phyloP scores from a whole-genome alignment of 2,113 vertebrate genomes.

The Pelvicachromis taeniatus region DNA sequence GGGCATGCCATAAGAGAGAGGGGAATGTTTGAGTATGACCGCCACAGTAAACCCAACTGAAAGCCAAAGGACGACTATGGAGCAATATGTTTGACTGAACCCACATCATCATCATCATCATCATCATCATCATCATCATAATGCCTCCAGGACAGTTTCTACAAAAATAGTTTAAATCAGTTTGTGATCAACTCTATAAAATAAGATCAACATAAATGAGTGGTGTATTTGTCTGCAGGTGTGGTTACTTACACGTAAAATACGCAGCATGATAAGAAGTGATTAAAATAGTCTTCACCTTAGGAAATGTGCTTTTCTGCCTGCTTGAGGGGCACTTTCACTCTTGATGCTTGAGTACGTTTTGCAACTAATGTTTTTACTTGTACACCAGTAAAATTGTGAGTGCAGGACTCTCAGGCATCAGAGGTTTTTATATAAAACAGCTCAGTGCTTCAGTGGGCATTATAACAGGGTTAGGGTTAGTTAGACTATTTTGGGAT shows the following conservation, averaged over 20 bases:
- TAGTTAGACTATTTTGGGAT: not conserved
- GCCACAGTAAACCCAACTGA: not conserved
- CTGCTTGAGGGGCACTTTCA: not conserved
- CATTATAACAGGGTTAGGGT: not conserved
- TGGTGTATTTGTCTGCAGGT: not conserved
- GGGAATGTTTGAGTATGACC: not conserved
- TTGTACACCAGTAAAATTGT: not conserved
- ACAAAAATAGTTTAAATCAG: not conserved
- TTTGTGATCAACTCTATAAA: not conserved
- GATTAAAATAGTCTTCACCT: not conserved
- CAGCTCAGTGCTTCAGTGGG: not conserved
- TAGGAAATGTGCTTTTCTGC: not conserved
- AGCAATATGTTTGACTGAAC: not conserved
- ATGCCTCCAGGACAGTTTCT: not conserved
- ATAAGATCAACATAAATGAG: not conserved
- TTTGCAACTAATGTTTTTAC: not conserved
- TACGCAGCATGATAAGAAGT: not conserved
- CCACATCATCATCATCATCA: no score
- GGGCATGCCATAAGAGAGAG: not conserved
- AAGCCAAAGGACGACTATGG: not conserved
- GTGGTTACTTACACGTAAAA: not conserved
- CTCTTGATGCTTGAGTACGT: rapidly evolving
- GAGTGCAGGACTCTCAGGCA: not conserved
- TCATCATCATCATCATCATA: rapidly evolving
- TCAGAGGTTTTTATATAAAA: not conserved